phyloP scores from a whole-genome alignment of 2,113 vertebrate species.

The Rhinolophus ferrumequinum region DNA sequence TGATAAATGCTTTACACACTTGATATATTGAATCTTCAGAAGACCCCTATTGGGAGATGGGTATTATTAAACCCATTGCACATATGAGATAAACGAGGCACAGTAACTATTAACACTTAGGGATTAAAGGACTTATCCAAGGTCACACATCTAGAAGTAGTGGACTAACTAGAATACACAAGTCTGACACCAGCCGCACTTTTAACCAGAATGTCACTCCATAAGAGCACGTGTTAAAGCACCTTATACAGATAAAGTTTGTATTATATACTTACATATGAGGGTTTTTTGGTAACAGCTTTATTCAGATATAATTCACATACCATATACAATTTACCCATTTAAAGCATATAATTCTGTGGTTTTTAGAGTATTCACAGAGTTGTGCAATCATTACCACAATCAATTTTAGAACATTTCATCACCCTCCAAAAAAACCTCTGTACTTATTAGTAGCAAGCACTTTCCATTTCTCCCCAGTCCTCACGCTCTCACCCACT shows the following conservation, averaged over 20 bases:
- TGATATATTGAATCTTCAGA: background rate
- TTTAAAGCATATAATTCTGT: background rate
- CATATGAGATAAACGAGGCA: background rate
- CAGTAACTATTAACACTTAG: background rate
- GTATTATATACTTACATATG: background rate
- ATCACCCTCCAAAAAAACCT: background rate
- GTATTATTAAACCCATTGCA: background rate
- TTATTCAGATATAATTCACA: background rate
- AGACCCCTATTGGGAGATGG: background rate
- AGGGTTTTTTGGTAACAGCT: background rate
- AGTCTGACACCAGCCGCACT: background rate
- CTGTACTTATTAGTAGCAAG: background rate
- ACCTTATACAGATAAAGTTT: background rate
- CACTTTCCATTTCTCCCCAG: background rate
- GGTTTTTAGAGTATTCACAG: background rate
- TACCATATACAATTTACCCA: background rate
- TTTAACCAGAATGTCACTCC: background rate
- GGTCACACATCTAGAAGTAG: background rate
- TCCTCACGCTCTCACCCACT: background rate
- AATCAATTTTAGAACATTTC: background rate
- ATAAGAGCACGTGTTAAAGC: background rate
- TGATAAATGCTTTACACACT: background rate
- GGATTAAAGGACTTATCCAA: background rate
- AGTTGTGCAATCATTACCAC: background rate
- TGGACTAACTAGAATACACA: background rate